These are phyloP conservation scores for Myrmecobius fasciatus DNA, from an alignment of 2,113 vertebrate genomes.

Conservation along the genomic window DNA sequence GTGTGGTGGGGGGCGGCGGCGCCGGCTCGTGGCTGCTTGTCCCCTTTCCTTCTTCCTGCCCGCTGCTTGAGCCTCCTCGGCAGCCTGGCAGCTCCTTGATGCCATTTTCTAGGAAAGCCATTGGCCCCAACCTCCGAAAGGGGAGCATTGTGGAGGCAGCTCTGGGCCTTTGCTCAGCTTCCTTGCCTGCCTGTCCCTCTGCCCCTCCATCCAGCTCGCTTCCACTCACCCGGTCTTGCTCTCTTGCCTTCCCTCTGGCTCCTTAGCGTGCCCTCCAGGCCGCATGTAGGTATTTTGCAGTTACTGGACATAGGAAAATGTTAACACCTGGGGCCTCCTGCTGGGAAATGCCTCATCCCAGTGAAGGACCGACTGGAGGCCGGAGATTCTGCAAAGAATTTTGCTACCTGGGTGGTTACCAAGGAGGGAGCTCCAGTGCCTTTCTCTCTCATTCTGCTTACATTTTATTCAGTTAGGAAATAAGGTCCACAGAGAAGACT, in stretches of 20 bases:
- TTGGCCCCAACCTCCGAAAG: rapidly evolving
- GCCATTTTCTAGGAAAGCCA: background rate
- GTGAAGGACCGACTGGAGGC: background rate
- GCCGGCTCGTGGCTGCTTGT: background rate
- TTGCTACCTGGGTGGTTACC: background rate
- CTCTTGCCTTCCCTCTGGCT: background rate
- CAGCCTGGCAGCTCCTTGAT: background rate
- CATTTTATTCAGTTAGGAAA: slow-evolving; percentile 56
- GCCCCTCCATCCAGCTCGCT: rapidly evolving
- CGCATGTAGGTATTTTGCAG: background rate
- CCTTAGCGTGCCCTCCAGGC: background rate
- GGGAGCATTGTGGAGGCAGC: rapidly evolving
- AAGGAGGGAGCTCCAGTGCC: background rate
- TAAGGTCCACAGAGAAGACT: background rate
- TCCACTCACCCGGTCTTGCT: background rate
- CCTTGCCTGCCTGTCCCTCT: rapidly evolving
- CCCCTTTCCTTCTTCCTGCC: background rate
- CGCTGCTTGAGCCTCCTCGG: background rate
- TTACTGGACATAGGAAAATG: background rate
- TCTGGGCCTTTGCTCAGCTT: background rate
- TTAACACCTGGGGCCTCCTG: background rate
- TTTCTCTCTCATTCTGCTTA: slow-evolving; percentile 12
- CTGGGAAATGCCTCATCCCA: background rate
- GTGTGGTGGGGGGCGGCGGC: rapidly evolving
- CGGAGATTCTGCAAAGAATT: background rate